Conservation (phyloP, 2,888 invertebrate species). For the Cantharis flavilabris region DNA sequence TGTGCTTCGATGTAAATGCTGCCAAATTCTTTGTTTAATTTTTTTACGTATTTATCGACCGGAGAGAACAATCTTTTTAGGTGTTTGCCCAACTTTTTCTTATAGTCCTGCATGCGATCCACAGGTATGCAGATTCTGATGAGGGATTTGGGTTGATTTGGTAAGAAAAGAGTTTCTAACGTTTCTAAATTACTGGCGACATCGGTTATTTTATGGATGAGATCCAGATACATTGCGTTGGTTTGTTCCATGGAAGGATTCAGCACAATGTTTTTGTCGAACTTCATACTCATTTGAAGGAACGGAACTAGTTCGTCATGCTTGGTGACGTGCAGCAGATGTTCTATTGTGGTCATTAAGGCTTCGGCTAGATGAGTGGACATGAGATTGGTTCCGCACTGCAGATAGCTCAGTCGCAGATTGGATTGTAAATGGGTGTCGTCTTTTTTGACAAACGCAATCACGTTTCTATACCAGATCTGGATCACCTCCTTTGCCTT, state of each 20-base stretch:
- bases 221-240: constrained; percentile 61
- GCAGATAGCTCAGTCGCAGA: constrained; percentile 6
- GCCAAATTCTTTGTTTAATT: constrained; percentile 24
- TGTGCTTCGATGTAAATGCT: background rate
- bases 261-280: constrained; percentile 61
- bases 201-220: constrained; percentile 54
- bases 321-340: constrained; percentile 62
- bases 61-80: constrained; percentile 21
- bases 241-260: constrained; percentile 65
- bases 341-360: constrained; percentile 69
- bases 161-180: constrained; percentile 39
- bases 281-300: constrained; percentile 63
- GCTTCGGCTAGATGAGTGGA: constrained; percentile 68
- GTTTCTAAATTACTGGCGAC: constrained; percentile 33
- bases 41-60: constrained; percentile 23
- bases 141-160: constrained; percentile 33
- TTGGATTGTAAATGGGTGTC: background rate
- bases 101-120: constrained; percentile 37
- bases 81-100: constrained; percentile 14
- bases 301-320: constrained; percentile 63
- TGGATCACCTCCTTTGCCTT: constrained; percentile 38
- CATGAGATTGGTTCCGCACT: constrained; percentile 54
- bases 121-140: constrained; percentile 46
- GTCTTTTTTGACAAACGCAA: constrained; percentile 16
- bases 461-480: constrained; percentile 39